Conservation (phyloP, 2,888 invertebrate species). For the Autographa gamma region DNA sequence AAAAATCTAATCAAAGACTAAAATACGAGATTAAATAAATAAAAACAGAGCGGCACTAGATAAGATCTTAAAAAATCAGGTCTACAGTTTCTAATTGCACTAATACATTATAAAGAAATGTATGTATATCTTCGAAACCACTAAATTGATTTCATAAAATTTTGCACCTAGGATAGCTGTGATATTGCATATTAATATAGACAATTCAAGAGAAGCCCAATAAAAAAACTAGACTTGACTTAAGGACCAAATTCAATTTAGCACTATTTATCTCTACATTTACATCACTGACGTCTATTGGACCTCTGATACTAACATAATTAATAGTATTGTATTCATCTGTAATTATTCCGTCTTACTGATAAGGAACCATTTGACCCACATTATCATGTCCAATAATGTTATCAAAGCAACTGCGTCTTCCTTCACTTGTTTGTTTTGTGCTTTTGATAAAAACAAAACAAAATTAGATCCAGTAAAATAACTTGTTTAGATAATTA, state of each 20-base stretch:
- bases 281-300: slow-evolving; percentile 9
- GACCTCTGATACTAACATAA: slow-evolving; percentile 13
- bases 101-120: too few species aligned
- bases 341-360: slow-evolving; percentile 20
- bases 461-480: background rate
- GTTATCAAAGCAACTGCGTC: slow-evolving; percentile 29
- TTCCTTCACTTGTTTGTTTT: slow-evolving; percentile 5
- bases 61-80: too few species aligned
- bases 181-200: too few species aligned
- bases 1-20: background rate
- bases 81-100: too few species aligned
- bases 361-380: slow-evolving; percentile 33
- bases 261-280: background rate
- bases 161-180: too few species aligned
- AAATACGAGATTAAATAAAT: background rate
- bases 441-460: background rate
- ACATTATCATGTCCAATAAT: slow-evolving; percentile 28
- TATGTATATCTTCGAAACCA: too few species aligned
- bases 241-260: background rate
- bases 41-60: too few species aligned
- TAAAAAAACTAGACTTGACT: background rate
- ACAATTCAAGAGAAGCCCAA: too few species aligned
- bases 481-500: background rate
- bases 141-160: too few species aligned
- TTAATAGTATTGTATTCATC: slow-evolving; percentile 23